A percentile compares a stretch with the other conserved stretches of the same genome.
Conservation (phyloP, 92 coral and sea anemone genomes). For the Porites lobata region DNA sequence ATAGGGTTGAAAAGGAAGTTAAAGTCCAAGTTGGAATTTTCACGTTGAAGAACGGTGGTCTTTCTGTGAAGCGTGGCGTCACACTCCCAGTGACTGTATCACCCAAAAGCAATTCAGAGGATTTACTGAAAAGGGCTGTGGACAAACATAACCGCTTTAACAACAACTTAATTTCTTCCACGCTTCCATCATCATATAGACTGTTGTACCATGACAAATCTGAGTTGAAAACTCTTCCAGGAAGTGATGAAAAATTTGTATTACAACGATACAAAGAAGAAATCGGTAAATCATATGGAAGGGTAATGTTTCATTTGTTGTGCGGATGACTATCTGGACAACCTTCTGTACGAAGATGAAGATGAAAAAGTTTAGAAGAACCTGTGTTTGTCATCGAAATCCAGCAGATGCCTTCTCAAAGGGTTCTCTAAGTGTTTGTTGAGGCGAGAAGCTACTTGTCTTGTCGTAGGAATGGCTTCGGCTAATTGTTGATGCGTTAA, state of each 20-base stretch:
- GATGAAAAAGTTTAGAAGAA: slow-evolving; percentile 13
- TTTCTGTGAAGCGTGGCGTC: slow-evolving; percentile 39
- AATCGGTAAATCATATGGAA: slow-evolving; percentile 29
- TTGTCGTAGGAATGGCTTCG: too few relatives aligned
- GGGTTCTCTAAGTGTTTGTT: too few relatives aligned
- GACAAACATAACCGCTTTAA: slow-evolving; percentile 45
- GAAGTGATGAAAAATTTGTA: slow-evolving; percentile 27
- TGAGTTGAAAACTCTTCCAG: slow-evolving; percentile 41
- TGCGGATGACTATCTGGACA: slow-evolving; percentile 39
- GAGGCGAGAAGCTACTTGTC: too few relatives aligned
- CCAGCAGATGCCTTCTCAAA: background rate
- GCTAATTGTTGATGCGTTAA: too few relatives aligned
- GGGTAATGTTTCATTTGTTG: slow-evolving; percentile 29
- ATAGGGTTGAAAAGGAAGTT: slow-evolving; percentile 26
- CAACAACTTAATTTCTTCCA: slow-evolving; percentile 38
- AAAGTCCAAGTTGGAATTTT: slow-evolving; percentile 40
- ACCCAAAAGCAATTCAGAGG: slow-evolving; percentile 35
- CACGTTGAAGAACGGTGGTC: slow-evolving; percentile 40
- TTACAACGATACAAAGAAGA: slow-evolving; percentile 36
- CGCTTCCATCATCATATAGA: slow-evolving; percentile 29
- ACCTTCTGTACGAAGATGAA: slow-evolving; percentile 11
- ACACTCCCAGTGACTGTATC: slow-evolving; percentile 37
- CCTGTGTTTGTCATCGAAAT: slow-evolving; percentile 22
- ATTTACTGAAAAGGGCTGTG: slow-evolving; percentile 30
- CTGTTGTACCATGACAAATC: slow-evolving; percentile 33